Evolutionary conservation across 1,140 invertebrate genomes (phyloP).

Genomic region (Andrena cerasifolii): DNA sequence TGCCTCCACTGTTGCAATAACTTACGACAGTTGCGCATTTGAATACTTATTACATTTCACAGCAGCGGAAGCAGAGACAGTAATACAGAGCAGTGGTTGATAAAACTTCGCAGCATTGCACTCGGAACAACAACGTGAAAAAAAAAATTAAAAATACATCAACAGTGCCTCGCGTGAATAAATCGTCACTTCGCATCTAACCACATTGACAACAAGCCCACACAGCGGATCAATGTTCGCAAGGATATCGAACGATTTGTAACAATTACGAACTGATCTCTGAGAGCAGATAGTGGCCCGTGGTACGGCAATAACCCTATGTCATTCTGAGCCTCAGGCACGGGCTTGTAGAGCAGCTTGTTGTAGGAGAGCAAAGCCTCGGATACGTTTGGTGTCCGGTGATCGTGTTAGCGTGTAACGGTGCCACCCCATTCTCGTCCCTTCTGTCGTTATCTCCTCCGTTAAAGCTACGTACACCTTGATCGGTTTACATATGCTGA

Average conservation of each 20-base stretch:
- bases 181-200: no score
- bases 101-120: no score
- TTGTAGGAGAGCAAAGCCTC: conserved; percentile 57
- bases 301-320: conserved; percentile 68
- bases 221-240: conserved; percentile 61
- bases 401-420: conserved; percentile 72
- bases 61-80: no score
- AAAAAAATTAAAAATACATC: no score
- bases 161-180: no score
- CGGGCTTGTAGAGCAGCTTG: conserved; percentile 54
- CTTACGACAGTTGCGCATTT: no score
- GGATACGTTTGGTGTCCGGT: conserved; percentile 61
- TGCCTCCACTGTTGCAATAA: not conserved
- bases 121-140: no score
- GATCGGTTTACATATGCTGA: not conserved
- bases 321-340: conserved; percentile 62
- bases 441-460: conserved; percentile 44
- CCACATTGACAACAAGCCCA: no score
- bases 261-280: conserved; percentile 68
- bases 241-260: conserved; percentile 64
- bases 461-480: conserved; percentile 41
- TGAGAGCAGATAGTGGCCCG: conserved; percentile 52
- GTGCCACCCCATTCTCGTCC: conserved; percentile 54
- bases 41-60: not conserved
- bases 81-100: no score